phyloP scores from a whole-genome alignment of 2,888 invertebrate genomes.

The Apoda limacodes region DNA sequence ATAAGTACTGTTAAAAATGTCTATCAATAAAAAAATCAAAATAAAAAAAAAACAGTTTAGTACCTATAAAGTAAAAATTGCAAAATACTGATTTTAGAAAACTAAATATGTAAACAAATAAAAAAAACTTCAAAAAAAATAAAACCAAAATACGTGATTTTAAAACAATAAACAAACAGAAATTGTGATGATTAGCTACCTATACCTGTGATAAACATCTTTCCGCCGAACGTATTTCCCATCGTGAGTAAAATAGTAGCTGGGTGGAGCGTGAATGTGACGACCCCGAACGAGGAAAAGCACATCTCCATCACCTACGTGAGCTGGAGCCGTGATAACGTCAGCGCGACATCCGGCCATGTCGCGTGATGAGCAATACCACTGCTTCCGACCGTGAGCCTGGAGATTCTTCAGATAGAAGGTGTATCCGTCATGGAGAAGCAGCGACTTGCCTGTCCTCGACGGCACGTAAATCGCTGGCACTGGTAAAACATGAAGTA shows the following conservation, averaged over 20 bases:
- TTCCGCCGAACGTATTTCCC: slow-evolving; percentile 62
- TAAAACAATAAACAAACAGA: slow-evolving; percentile 7
- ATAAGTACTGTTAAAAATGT: too few relatives aligned
- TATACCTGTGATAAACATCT: slow-evolving; percentile 57
- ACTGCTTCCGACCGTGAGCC: slow-evolving; percentile 60
- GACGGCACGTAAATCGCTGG: slow-evolving; percentile 64
- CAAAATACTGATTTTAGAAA: slow-evolving; percentile 7
- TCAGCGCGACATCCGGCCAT: slow-evolving; percentile 64
- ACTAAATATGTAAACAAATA: neutral
- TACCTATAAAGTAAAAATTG: too few relatives aligned
- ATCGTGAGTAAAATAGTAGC: slow-evolving; percentile 59
- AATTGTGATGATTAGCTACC: too few relatives aligned
- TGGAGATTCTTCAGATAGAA: slow-evolving; percentile 63
- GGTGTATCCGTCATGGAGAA: slow-evolving; percentile 59
- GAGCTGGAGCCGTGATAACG: slow-evolving; percentile 56
- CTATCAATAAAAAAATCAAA: too few relatives aligned
- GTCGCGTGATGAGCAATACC: slow-evolving; percentile 62
- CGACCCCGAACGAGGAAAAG: slow-evolving; percentile 55
- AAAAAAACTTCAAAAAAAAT: slow-evolving; percentile 1
- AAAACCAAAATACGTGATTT: slow-evolving; percentile 4
- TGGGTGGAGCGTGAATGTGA: slow-evolving; percentile 58
- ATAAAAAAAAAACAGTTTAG: too few relatives aligned
- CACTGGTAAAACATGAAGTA: slow-evolving; percentile 38
- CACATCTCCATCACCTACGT: slow-evolving; percentile 42
- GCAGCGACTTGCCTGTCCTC: slow-evolving; percentile 58